Evolutionary conservation across 1,140 invertebrate genomes (phyloP).

Genomic region (Coboldia fuscipes): DNA sequence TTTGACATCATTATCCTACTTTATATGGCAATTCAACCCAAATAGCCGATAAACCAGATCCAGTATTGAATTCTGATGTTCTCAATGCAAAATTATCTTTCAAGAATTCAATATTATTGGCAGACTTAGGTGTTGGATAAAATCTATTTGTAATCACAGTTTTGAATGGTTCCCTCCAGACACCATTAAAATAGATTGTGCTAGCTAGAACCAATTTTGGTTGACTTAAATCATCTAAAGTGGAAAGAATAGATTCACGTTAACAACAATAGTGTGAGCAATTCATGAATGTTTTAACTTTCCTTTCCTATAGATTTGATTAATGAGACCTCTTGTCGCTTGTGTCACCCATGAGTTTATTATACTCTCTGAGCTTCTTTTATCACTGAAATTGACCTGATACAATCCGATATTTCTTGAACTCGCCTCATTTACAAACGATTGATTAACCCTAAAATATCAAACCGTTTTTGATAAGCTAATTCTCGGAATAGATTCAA

Average conservation of each 20-base stretch:
- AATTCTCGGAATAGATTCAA: not conserved
- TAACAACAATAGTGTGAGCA: too few relatives aligned
- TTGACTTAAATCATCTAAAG: not conserved
- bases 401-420: slow-evolving; percentile 12
- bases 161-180: slow-evolving; percentile 43
- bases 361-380: slow-evolving; percentile 12
- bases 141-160: slow-evolving; percentile 30
- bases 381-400: slow-evolving; percentile 24
- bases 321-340: slow-evolving; percentile 34
- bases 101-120: slow-evolving; percentile 17
- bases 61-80: slow-evolving; percentile 10
- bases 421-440: not conserved
- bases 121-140: slow-evolving; percentile 12
- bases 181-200: slow-evolving; percentile 54
- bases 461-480: too few relatives aligned
- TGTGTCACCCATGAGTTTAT: slow-evolving; percentile 43
- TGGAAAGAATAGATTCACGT: too few relatives aligned
- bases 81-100: slow-evolving; percentile 5
- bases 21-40: slow-evolving; percentile 39
- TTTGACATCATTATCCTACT: slow-evolving; percentile 17
- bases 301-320: slow-evolving; percentile 18
- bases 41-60: slow-evolving; percentile 11
- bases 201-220: slow-evolving; percentile 39
- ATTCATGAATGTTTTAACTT: not conserved
- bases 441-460: too few relatives aligned